Evolutionary conservation across 2,797 vertebrate genomes (phyloP).

Genomic region (Bradypodion pumilum): DNA sequence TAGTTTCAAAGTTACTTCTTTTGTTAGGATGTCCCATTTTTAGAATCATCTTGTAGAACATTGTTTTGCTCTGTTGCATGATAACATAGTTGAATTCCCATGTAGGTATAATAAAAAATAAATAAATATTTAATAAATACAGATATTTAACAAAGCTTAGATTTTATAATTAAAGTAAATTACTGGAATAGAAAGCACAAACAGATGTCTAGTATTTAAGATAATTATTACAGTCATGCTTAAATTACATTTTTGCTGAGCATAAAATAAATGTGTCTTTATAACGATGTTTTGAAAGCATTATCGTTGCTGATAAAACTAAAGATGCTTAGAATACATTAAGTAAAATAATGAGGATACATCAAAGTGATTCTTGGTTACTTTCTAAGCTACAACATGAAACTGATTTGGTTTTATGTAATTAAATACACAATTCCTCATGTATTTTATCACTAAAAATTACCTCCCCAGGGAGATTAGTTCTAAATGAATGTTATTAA

Average conservation of each 20-base stretch:
- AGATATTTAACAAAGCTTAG: not conserved
- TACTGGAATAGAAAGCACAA: not conserved
- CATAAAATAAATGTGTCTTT: not conserved
- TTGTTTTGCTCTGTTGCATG: too few relatives aligned
- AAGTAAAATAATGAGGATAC: constrained; percentile 1
- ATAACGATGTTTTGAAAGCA: not conserved
- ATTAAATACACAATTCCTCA: constrained; percentile 50
- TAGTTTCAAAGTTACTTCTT: too few relatives aligned
- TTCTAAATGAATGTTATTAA: constrained; percentile 52
- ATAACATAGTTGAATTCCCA: too few relatives aligned
- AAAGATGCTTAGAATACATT: constrained; percentile 4
- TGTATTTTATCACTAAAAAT: constrained; percentile 31
- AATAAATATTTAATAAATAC: not conserved
- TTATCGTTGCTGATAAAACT: constrained; percentile 6
- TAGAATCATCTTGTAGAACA: too few relatives aligned
- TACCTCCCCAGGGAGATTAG: constrained; percentile 11
- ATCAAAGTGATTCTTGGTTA: constrained; percentile 3
- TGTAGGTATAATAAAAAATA: not conserved
- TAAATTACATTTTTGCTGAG: constrained; percentile 16
- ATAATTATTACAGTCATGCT: not conserved
- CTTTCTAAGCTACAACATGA: constrained; percentile 13
- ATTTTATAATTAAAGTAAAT: not conserved
- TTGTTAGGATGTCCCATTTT: too few relatives aligned
- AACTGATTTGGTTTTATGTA: constrained; percentile 8
- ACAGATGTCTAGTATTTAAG: not conserved